These are phyloP conservation scores for Tachina lurida DNA, from an alignment of 2,888 invertebrate genomes.

Conservation along the genomic window DNA sequence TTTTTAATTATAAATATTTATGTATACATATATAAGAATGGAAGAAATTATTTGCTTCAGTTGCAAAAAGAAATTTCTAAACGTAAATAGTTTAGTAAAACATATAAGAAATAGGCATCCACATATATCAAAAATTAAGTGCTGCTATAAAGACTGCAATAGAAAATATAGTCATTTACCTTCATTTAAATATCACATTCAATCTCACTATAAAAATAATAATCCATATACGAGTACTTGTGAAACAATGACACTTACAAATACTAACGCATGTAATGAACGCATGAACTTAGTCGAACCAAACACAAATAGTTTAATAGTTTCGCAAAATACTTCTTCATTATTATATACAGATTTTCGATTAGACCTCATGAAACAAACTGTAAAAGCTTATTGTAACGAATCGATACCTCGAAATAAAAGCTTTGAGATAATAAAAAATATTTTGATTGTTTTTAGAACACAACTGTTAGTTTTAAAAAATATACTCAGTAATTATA, in stretches of 20 bases:
- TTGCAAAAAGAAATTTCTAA: background rate
- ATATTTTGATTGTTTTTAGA: conserved; percentile 15
- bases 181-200: background rate
- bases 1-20: no score
- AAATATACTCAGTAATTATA: conserved; percentile 7
- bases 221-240: background rate
- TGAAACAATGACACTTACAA: background rate
- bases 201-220: background rate
- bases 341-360: background rate
- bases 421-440: conserved; percentile 34
- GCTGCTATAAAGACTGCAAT: background rate
- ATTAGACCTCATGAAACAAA: conserved; percentile 26
- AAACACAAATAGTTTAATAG: background rate
- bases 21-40: background rate
- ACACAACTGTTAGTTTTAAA: conserved; percentile 32
- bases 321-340: background rate
- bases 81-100: background rate
- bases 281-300: background rate
- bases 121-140: background rate
- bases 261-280: background rate
- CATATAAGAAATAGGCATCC: background rate
- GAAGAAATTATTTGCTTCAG: background rate
- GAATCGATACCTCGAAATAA: conserved; percentile 50
- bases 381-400: conserved; percentile 50
- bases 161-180: background rate